Base-by-base conservation (phyloP, 2,888 invertebrate species). In the Antitype chi region DNA sequence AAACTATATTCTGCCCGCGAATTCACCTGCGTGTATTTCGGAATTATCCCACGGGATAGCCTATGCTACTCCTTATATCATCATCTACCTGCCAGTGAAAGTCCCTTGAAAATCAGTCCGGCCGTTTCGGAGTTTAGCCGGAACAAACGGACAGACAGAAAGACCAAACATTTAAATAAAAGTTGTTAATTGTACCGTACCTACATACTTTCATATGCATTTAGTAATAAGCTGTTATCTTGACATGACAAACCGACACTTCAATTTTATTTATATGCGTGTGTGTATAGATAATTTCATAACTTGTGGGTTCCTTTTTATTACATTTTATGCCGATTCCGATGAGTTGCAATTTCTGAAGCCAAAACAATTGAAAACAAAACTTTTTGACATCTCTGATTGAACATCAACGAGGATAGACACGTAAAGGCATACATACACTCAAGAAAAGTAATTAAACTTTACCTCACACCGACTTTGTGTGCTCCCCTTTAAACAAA, bases 381-480 rank as follows among this genome's bases (percentile, higher is more conserved):
- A 79, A 71, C 59, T 53, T 62, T 60, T 23, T 47, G n/a, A 53
- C 47, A 32, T 23, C 47, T 2, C 28, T 25, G 11, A 15, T 20
- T 62, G 43, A 62, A 60, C 52, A 60, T 47, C 25, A 23, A 23
- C 11, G 23, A 23, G 20, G 7, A 32, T 25, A 25, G 11, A 53
- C 1, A 47, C 32, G 47, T 78, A 32, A 23, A 63, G 23, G 28
- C 57, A 76, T 64, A 60, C 60, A 43, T 47, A 47, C 32, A 59
- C 3, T 59, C 52, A 81, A 76, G 64, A 78, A 78, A 78, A 78
- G 63, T 78, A 75, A 78, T 78, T 78, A 68, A 79, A 82, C 62
- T 82, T 79, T 67, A 25, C 55, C 62, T 62, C 49, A 52, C 55
- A 62, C 53, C 53, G 15, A n/a, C 76, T 74, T 43, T 38, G 43